Percentiles rank a stretch among this genome's conserved stretches.
Evolutionary conservation across 2,888 invertebrate species (phyloP).

Genomic region (Omphaloscelis lunosa): DNA sequence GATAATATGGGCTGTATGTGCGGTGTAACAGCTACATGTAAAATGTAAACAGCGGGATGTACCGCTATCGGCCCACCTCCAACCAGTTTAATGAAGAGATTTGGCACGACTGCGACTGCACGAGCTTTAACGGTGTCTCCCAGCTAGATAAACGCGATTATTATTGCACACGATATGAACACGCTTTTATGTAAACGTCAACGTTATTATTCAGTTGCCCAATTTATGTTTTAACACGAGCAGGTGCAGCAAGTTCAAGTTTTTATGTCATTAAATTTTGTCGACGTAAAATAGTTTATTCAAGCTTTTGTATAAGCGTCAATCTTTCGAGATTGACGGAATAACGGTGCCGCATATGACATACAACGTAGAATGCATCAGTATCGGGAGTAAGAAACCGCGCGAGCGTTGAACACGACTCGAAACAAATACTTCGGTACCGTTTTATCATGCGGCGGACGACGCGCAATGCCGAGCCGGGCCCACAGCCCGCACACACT

Average conservation of each 20-base stretch:
- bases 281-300: constrained; percentile 33
- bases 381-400: constrained; percentile 68
- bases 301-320: constrained; percentile 50
- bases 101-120: constrained; percentile 88
- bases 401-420: constrained; percentile 73
- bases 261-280: constrained; percentile 13
- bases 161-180: constrained; percentile 60
- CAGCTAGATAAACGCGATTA: constrained; percentile 77
- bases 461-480: constrained; percentile 63
- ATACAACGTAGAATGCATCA: constrained; percentile 57
- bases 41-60: constrained; percentile 75
- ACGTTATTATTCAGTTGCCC: constrained; percentile 46
- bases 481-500: constrained; percentile 64
- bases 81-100: constrained; percentile 89
- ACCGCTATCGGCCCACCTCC: constrained; percentile 80
- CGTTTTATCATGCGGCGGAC: constrained; percentile 76
- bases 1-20: constrained; percentile 53
- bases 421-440: constrained; percentile 73
- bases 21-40: constrained; percentile 39
- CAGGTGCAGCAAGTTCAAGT: constrained; percentile 31
- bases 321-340: constrained; percentile 51
- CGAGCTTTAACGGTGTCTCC: constrained; percentile 84
- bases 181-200: constrained; percentile 56
- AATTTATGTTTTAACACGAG: constrained; percentile 39
- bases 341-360: constrained; percentile 59